Percentiles rank a stretch among this genome's conserved stretches.
Conservation (phyloP, 2,113 vertebrate species). For the Malaclemys terrapin region DNA sequence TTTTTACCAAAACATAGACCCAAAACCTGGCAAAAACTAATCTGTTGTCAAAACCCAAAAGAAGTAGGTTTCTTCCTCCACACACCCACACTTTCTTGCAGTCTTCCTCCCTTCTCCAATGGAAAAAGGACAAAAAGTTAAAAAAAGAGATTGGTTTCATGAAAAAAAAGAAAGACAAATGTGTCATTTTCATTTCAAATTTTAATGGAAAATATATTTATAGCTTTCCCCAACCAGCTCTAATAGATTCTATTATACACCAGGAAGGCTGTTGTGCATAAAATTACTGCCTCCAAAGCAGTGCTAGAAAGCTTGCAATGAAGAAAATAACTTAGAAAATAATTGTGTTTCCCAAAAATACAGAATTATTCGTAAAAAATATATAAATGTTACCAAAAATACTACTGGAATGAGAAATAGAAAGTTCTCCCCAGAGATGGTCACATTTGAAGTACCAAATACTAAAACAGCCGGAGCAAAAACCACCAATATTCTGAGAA, state of each 20-base stretch:
- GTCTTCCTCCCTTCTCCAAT: background rate
- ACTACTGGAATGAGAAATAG: conserved; percentile 6
- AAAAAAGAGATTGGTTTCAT: background rate
- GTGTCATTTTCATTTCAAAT: background rate
- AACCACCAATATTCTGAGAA: background rate
- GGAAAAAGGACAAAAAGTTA: background rate
- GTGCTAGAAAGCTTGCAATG: background rate
- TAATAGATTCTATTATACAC: background rate
- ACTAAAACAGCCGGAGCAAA: conserved; percentile 28
- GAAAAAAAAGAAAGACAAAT: background rate
- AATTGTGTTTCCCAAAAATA: conserved; percentile 2
- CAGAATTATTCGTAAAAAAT: background rate
- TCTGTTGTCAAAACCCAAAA: background rate
- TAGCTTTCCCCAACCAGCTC: background rate
- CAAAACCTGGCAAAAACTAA: background rate
- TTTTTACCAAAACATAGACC: background rate
- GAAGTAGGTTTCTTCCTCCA: background rate
- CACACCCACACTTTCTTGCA: background rate
- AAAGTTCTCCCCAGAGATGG: background rate
- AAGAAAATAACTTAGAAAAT: background rate
- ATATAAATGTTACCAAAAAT: background rate
- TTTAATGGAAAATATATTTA: background rate
- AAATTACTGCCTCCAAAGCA: background rate
- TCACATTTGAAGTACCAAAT: background rate
- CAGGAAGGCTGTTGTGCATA: background rate